Base-by-base conservation (phyloP, 2,797 vertebrate genomes). In the Alosa sapidissima region DNA sequence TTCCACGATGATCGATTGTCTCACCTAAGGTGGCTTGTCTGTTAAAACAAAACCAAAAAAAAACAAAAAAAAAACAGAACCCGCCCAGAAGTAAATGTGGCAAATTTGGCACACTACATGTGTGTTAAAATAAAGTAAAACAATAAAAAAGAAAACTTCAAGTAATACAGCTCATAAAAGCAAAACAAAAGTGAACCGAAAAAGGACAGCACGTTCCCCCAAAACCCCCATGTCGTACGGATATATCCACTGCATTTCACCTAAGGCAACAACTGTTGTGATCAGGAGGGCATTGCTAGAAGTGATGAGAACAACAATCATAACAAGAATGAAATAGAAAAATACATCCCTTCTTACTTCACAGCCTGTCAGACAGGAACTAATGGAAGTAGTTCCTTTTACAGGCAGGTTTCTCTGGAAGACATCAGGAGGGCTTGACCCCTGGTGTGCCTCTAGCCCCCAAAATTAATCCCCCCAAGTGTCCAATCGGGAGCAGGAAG, bases 51-150 rank as follows among this genome's bases (percentile, higher is more conserved):
- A 86, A 84, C 86, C 83, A 86, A 88, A 62, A 65, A 82, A n/a
- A n/a, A n/a, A n/a, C n/a, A n/a, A n/a, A n/a, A n/a, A 86, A 86
- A 81, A 85, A 58, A 62, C 78, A 82, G 65, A 88, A 85, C 78
- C 84, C 52, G 14, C 90, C 58, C 21, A 83, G 1, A 68, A 83
- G 55, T 60, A 87, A 89, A 88, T 86, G 89, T 88, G 84, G 87
- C 84, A 21, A 89, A 90, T 93, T 94, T 95, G 94, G 93, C 94
- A 95, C 91, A 90, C 88, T 75, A 88, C 52, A 88, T 91, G 89
- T 90, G 88, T 88, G 93, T 92, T 87, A 89, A 88, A 90, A 72
- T 86, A 89, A 88, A 90, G 41, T 41, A 41, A 41, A 41, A 41
- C 41, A 68, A 28, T 19, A 19, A 55, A 55, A 75, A 75, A 75